Base-by-base conservation (phyloP, 1,140 invertebrate genomes). In the Danaus plexippus region DNA sequence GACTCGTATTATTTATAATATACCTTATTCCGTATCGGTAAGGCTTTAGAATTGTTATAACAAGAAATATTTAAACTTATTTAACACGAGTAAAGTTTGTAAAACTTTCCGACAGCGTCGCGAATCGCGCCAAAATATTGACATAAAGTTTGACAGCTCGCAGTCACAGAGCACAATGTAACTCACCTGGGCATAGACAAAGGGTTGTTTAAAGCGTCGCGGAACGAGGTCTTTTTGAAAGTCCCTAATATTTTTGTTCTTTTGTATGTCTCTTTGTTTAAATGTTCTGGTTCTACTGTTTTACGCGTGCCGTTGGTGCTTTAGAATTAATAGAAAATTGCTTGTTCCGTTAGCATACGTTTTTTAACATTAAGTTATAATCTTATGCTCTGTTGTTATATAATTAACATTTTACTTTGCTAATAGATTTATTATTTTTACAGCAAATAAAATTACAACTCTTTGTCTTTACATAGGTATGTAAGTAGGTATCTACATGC, bases 111-210 rank as follows among this genome's bases (percentile, higher is more conserved):
- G 63, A 69, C 76, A 66, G 80, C 75, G 80, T 73, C 55, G 51
- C 80, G 60, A 83, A 83, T 80, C 75, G 75, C 80, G 80, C 80
- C 77, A 80, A 83, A 83, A 83, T 83, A 83, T 83, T 83, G 77
- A 83, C 75, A 73, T 80, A 71, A 71, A 63, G 41, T 76, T 77
- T 80, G 77, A 80, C 79, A 82, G 79, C 60, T 78, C 59, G 56
- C 59, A 69, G 66, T 69, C 58, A 56, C 59, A 69, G 66, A 69
- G 53, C 54, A 57, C 49, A 59, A 46, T 48, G 51, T 51, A 62
- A 22, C 69, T 77, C 75, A 76, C 74, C 71, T 74, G 78, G 64
- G 15, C 70, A 73, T 71, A 79, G 75, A 82, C 73, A 82, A 80
- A 71, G 58, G 64, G 12, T 43, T 73, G 75, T 77, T 77, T 80